Percentiles rank a stretch among this genome's conserved stretches.
Evolutionary conservation across 2,797 vertebrate species (phyloP).

Genomic region (Dipus sagitta): DNA sequence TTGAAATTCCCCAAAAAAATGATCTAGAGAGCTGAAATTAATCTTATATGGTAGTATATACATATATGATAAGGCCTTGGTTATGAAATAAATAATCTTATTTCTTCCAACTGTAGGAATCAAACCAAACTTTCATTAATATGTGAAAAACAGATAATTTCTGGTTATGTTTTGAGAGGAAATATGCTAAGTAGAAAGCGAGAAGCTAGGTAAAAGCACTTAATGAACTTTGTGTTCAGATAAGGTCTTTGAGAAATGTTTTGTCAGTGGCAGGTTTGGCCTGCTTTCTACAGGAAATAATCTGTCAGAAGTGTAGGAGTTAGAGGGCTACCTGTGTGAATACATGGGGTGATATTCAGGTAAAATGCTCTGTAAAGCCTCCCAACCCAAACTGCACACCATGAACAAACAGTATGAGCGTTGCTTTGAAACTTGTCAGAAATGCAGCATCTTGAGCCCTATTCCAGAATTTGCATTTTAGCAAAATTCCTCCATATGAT

Average conservation of each 20-base stretch:
- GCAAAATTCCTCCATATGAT: constrained; percentile 1
- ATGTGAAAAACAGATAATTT: constrained; percentile 35
- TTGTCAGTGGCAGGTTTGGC: not conserved
- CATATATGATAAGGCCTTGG: not conserved
- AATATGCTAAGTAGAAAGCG: constrained; percentile 21
- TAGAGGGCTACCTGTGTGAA: not conserved
- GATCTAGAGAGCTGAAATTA: constrained; percentile 44
- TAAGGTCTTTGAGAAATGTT: not conserved
- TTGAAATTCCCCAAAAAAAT: constrained; percentile 52
- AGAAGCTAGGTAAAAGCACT: constrained; percentile 35
- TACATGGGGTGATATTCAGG: not conserved
- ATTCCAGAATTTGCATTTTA: not conserved
- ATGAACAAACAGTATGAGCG: not conserved
- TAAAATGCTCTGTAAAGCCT: not conserved
- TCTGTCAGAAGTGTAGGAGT: not conserved
- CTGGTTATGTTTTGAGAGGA: not conserved
- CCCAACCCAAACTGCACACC: not conserved
- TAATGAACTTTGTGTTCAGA: constrained; percentile 22
- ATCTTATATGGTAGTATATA: not conserved
- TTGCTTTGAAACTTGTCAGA: not conserved
- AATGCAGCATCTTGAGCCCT: not conserved
- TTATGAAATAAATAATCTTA: constrained; percentile 51
- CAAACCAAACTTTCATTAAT: constrained; percentile 50
- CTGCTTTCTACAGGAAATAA: not conserved
- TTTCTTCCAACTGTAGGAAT: constrained; percentile 36